Base-by-base conservation (phyloP, 2,113 vertebrate genomes). In the Mormyrus lacerda region DNA sequence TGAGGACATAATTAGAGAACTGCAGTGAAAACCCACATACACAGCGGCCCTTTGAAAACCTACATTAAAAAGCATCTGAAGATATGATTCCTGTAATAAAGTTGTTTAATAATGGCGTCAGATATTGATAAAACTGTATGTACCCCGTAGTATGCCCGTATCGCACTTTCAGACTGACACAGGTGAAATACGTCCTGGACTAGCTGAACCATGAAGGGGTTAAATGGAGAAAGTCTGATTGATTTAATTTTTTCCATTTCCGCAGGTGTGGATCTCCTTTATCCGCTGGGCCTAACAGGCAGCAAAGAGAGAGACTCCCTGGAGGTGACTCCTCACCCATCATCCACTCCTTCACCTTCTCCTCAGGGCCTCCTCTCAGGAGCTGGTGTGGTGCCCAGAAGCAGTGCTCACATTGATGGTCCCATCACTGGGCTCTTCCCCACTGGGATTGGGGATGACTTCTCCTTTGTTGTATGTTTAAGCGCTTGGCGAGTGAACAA, bases 191-290 rank as follows among this genome's bases (percentile, higher is more conserved):
- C 3, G 24, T 3, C 82, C 3, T 84, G 82, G 10, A 45, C 35
- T 39, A 8, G 39, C 82, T 47, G 82, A 84, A 1, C 73, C 73
- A 19, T 42, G 13, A 79, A 42, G 24, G 8, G 44, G 82, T 45
- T 21, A 21, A 79, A n/a, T 48, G 44, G 24, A 82, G 76, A 45
- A 51, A 84, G 51, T 83, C 45, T 89, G 17, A 51, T 87, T 35
- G 0, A 58, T n/a, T n/a, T n/a, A 44, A 76, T 91, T 4, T 93
- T 91, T 4, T 92, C 58, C 92, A 88, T 91, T 93, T 92, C 93
- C 91, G 21, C 94, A 99, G 98, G 97, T 93, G 96, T 98, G 95
- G 97, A 99, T 95, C 93, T 99, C 93, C 96, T 99, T 93, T 96
- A 96, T 92, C 97, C 92, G 82, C 94, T 99, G 93, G 97, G 97